Evolutionary conservation across 2,888 invertebrate species (phyloP).

Genomic region (Pammene aurita): DNA sequence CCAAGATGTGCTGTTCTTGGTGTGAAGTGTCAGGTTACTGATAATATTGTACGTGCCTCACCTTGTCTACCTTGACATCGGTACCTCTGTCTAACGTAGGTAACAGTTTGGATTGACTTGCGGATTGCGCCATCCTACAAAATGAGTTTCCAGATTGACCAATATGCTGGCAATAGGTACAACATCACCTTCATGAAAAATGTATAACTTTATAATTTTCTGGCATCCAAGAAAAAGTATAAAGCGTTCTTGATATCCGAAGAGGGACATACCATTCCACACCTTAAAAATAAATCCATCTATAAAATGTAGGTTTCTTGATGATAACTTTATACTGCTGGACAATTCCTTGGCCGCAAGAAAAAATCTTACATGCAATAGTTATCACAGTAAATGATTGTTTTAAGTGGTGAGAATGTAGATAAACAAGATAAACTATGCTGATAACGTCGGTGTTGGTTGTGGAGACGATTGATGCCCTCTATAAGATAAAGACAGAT

Average conservation of each 20-base stretch:
- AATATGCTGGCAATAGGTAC: no score
- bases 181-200: no score
- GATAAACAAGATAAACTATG: slow-evolving; percentile 29
- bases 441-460: slow-evolving; percentile 41
- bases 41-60: slow-evolving; percentile 44
- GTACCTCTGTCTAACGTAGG: neutral
- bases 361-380: neutral
- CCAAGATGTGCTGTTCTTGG: slow-evolving; percentile 50
- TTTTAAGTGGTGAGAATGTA: slow-evolving; percentile 9
- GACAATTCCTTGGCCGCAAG: neutral
- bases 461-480: slow-evolving; percentile 23
- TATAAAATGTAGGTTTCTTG: no score
- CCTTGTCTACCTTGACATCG: slow-evolving; percentile 34
- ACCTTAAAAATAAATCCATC: no score
- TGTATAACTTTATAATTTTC: no score
- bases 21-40: slow-evolving; percentile 50
- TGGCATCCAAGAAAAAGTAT: no score
- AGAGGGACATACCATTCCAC: no score
- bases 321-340: neutral
- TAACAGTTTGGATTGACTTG: neutral
- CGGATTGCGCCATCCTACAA: neutral
- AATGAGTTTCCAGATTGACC: no score
- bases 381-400: slow-evolving; percentile 2
- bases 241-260: no score
- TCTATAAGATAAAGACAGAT: slow-evolving; percentile 15